Percentiles rank a stretch among this genome's conserved stretches.
Conservation (phyloP, 2,797 vertebrate genomes). For the Xenentodon cancila region DNA sequence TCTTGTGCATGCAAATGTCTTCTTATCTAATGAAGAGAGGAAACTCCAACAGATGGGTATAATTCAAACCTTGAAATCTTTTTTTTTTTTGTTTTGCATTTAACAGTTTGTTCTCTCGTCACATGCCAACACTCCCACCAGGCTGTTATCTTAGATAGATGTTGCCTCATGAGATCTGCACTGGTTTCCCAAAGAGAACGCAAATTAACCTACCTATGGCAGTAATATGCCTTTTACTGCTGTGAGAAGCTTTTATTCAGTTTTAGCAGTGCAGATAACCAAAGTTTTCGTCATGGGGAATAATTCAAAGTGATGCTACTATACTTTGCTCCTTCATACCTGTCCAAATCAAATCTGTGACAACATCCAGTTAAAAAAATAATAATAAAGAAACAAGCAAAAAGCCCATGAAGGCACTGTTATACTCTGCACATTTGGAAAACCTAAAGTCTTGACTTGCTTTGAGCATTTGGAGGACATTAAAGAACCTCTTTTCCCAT, state of each 20-base stretch:
- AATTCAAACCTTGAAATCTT: conserved; percentile 17
- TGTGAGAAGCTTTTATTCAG: conserved; percentile 11
- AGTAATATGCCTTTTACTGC: conserved; percentile 11
- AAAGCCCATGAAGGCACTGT: neutral
- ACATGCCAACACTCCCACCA: conserved; percentile 38
- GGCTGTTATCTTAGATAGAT: conserved; percentile 39
- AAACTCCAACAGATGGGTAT: conserved; percentile 7
- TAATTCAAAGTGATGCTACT: neutral
- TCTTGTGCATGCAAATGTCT: conserved; percentile 17
- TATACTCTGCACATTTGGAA: conserved; percentile 27
- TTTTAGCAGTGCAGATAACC: conserved; percentile 6
- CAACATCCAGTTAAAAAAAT: conserved; percentile 1
- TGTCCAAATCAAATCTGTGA: conserved; percentile 17
- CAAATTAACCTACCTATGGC: conserved; percentile 21
- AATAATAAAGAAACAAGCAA: conserved; percentile 3
- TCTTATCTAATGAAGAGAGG: conserved; percentile 33
- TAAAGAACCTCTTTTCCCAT: conserved; percentile 10
- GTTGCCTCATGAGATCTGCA: conserved; percentile 19
- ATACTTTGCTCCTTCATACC: conserved; percentile 18
- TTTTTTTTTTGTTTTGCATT: conserved; percentile 41
- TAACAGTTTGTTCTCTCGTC: conserved; percentile 19
- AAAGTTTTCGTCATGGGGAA: conserved; percentile 2
- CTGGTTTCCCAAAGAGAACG: conserved; percentile 16
- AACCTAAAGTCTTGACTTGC: conserved; percentile 25
- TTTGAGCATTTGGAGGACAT: conserved; percentile 29